These are phyloP conservation scores for Melinopterus prodromus DNA, from an alignment of 2,888 invertebrate genomes.

Conservation along the genomic window DNA sequence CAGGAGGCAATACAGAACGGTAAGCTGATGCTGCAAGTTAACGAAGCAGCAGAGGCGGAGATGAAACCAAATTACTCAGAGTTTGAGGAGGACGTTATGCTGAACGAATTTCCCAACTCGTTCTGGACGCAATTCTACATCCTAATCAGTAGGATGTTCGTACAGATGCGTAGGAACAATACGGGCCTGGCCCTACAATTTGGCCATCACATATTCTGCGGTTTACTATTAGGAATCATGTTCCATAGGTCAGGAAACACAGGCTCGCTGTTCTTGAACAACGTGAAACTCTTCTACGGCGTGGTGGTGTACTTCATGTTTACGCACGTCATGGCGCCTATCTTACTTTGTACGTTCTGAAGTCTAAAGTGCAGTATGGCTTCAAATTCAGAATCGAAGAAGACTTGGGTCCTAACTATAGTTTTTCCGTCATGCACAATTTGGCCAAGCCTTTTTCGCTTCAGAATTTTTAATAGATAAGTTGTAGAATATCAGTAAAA, in stretches of 20 bases:
- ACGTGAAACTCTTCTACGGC: constrained; percentile 27
- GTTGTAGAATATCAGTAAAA: too few relatives aligned
- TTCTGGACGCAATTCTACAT: constrained; percentile 33
- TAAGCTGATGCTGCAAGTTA: too few relatives aligned
- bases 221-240: constrained; percentile 26
- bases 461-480: too few relatives aligned
- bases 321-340: constrained; percentile 33
- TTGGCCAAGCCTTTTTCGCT: too few relatives aligned
- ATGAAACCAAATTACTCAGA: constrained; percentile 10
- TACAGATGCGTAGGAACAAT: constrained; percentile 33
- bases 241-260: constrained; percentile 32
- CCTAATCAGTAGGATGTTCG: constrained; percentile 26
- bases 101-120: constrained; percentile 19
- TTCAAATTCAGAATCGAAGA: too few relatives aligned
- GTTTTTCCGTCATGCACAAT: too few relatives aligned
- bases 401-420: too few relatives aligned
- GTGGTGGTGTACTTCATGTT: constrained; percentile 29
- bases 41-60: not conserved
- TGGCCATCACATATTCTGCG: constrained; percentile 33
- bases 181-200: constrained; percentile 29
- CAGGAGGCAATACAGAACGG: constrained; percentile 18
- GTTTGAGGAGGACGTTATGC: not conserved
- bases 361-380: not conserved
- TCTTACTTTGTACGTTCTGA: constrained; percentile 34
- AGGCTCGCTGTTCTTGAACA: constrained; percentile 14